Evolutionary conservation across 2,888 invertebrate genomes (phyloP).

Genomic region (Laspeyria flexula): DNA sequence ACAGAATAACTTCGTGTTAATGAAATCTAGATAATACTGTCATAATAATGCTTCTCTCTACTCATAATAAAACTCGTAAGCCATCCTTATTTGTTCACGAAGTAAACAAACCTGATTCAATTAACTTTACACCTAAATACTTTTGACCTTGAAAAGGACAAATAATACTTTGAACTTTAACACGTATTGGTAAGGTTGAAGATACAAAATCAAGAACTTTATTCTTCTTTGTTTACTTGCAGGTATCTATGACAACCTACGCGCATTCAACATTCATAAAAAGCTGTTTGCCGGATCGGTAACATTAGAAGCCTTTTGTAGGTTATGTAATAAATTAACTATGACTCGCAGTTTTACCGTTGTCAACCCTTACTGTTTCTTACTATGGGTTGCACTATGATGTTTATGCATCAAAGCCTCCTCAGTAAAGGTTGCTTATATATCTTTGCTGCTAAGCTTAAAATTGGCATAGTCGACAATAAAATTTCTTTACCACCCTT

Average conservation of each 20-base stretch:
- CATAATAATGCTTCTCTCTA: too few relatives aligned
- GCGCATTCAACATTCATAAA: conserved; percentile 39
- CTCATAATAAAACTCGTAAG: conserved; percentile 1
- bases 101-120: conserved; percentile 3
- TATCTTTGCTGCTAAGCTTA: too few relatives aligned
- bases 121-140: conserved; percentile 5
- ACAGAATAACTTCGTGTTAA: conserved; percentile 19
- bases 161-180: conserved; percentile 15
- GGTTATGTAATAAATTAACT: background rate
- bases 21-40: background rate
- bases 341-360: too few relatives aligned
- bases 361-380: too few relatives aligned
- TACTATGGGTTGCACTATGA: too few relatives aligned
- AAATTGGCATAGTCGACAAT: too few relatives aligned
- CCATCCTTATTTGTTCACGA: background rate
- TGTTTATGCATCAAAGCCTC: too few relatives aligned
- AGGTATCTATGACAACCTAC: conserved; percentile 52
- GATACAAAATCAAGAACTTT: conserved; percentile 3
- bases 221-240: conserved; percentile 41
- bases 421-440: too few relatives aligned
- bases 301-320: background rate
- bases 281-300: conserved; percentile 25
- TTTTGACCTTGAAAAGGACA: background rate
- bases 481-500: too few relatives aligned
- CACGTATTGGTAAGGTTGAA: conserved; percentile 6